Conservation (phyloP, 64 coral and sea anemone species). For the Dendrophyllia cribrosa region DNA sequence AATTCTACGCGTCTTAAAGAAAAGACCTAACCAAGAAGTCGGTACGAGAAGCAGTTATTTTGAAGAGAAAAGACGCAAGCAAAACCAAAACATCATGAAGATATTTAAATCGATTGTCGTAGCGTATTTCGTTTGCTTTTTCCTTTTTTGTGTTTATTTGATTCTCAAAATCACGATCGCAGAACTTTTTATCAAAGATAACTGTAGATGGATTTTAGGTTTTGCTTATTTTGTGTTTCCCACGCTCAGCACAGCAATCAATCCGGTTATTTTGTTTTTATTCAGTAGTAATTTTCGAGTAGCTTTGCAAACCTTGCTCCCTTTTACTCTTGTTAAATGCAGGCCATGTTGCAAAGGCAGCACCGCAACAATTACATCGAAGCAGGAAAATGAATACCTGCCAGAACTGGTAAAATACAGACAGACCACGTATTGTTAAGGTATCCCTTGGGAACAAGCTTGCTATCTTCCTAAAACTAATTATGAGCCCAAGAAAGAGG, state of each 20-base stretch:
- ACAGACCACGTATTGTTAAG: no score
- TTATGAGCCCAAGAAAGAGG: no score
- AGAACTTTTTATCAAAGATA: background rate
- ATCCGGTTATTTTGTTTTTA: slow-evolving; percentile 8
- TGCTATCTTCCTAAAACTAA: no score
- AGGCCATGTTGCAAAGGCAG: no score
- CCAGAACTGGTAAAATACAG: no score
- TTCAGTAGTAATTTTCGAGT: slow-evolving; percentile 10
- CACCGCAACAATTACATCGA: no score
- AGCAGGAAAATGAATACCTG: no score
- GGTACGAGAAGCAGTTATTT: background rate
- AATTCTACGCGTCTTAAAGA: background rate
- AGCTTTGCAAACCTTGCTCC: background rate
- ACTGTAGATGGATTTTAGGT: background rate
- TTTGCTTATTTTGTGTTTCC: slow-evolving; percentile 8
- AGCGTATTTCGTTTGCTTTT: background rate
- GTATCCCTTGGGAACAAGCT: no score
- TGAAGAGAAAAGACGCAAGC: background rate
- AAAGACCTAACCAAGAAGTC: background rate
- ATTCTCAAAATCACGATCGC: background rate
- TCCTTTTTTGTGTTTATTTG: background rate
- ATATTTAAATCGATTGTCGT: slow-evolving; percentile 11
- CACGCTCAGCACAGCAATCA: background rate
- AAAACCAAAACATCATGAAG: background rate
- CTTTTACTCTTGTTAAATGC: no score